phyloP scores from a whole-genome alignment of 2,113 vertebrate species.

The Neomonachus schauinslandi region DNA sequence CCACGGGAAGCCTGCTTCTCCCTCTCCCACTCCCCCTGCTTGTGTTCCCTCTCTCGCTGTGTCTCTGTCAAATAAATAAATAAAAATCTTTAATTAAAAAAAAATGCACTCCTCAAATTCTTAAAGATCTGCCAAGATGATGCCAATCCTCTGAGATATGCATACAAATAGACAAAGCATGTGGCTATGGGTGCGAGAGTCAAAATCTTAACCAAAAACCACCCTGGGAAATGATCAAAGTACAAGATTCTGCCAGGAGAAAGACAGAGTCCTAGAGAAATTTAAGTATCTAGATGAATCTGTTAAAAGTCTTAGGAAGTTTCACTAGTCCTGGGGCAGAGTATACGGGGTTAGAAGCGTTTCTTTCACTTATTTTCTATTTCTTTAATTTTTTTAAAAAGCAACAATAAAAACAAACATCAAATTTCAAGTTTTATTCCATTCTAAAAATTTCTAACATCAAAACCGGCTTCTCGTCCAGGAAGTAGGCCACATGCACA shows the following conservation, averaged over 20 bases:
- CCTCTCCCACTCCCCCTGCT: too few species aligned
- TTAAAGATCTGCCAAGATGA: background rate
- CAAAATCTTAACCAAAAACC: background rate
- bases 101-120: background rate
- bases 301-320: background rate
- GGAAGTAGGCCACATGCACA: background rate
- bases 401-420: slow-evolving; percentile 1
- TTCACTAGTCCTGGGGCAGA: background rate
- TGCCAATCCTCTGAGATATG: background rate
- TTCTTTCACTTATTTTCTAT: background rate
- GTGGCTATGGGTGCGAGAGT: background rate
- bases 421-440: background rate
- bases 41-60: too few species aligned
- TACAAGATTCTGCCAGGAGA: background rate
- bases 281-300: background rate
- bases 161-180: background rate
- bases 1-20: too few species aligned
- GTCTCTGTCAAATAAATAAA: too few species aligned
- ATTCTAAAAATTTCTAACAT: slow-evolving; percentile 28
- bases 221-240: background rate
- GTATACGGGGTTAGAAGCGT: background rate
- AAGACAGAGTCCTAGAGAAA: background rate
- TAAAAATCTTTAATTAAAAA: background rate
- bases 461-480: slow-evolving; percentile 1
- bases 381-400: background rate